Evolutionary conservation across 2,888 invertebrate genomes (phyloP).

Genomic region (Eudasyphora cyanicolor): DNA sequence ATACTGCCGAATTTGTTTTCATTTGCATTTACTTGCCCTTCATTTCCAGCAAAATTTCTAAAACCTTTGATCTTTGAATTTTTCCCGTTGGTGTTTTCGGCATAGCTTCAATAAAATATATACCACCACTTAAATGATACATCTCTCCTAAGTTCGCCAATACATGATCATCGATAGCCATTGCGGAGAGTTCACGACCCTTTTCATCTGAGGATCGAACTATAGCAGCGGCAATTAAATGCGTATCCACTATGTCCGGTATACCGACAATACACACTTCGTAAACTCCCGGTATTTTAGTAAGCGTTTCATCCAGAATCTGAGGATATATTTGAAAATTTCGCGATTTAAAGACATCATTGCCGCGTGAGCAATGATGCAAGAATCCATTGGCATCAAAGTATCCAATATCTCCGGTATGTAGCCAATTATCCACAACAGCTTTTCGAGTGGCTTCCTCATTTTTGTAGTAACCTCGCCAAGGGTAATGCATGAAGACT

Average conservation of each 20-base stretch:
- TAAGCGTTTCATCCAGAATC: slow-evolving; percentile 74
- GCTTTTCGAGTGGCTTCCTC: slow-evolving; percentile 70
- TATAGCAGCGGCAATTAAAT: slow-evolving; percentile 74
- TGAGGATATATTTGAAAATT: slow-evolving; percentile 74
- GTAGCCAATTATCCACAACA: slow-evolving; percentile 71
- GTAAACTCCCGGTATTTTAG: slow-evolving; percentile 70
- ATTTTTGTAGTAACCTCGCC: slow-evolving; percentile 74
- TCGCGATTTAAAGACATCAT: slow-evolving; percentile 75
- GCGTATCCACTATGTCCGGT: slow-evolving; percentile 70
- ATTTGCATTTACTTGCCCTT: no score
- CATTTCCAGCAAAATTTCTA: no score
- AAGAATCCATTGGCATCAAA: slow-evolving; percentile 75
- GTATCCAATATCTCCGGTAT: slow-evolving; percentile 75
- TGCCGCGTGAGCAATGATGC: slow-evolving; percentile 73
- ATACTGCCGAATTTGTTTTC: no score
- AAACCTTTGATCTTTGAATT: slow-evolving; percentile 71
- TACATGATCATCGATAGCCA: slow-evolving; percentile 68
- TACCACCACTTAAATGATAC: slow-evolving; percentile 75
- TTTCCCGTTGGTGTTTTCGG: slow-evolving; percentile 77
- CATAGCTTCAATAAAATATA: slow-evolving; percentile 72
- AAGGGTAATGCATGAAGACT: slow-evolving; percentile 68
- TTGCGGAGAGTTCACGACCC: slow-evolving; percentile 64
- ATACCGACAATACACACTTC: slow-evolving; percentile 75
- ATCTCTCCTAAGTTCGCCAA: slow-evolving; percentile 68
- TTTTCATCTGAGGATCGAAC: slow-evolving; percentile 67